Base-by-base conservation (phyloP, 2,797 vertebrate species). In the Graptemys geographica region DNA sequence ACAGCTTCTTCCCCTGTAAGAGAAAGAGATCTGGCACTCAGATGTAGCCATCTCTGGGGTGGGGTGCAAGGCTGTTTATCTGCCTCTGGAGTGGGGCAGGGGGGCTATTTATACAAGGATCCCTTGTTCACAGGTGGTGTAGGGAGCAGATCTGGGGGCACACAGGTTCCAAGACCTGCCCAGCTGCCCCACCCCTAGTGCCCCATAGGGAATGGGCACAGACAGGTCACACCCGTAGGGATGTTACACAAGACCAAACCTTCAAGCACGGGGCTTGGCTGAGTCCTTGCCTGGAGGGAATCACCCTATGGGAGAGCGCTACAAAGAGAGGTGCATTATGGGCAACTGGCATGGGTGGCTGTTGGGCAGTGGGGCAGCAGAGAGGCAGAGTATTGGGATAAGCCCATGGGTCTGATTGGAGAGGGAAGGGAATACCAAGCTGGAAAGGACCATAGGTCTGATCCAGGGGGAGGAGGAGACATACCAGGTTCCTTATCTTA, bases 1-100 rank as follows among this genome's bases (percentile, higher is more conserved):
- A 99, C 83, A 99, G 97, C 91, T 98, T 99, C 98, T 99, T 99
- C 5, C 99, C 99, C 99, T 99, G 96, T 52, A n/a, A 49, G 1
- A 16, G 13, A 76, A 59, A 86, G 79, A 49, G 79, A n/a, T 33
- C 57, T 25, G 86, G 56, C 1, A 51, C 69, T 56, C 27, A 65
- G 82, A n/a, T 44, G 5, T 55, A 44, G 37, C 37, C 47, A 37
- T 11, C 8, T 79, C 55, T 52, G 81, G 41, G 15, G 6, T 16
- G 3, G 37, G 74, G 15, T 12, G 27, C 1, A 12, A 55, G 47
- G 49, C 79, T 51, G 51, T n/a, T 44, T 47, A 47, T 27, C 25
- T 76, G 44, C 12, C 11, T 47, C 13, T 49, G 74, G 7, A 44
- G 12, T 28, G 11, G 25, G 44, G 4, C 12, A 28, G 11, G 3